Percentiles rank a stretch among this genome's conserved stretches.
These are phyloP conservation scores for Oceanodroma tethys DNA, from an alignment of 2,113 vertebrate genomes.

Conservation along the genomic window DNA sequence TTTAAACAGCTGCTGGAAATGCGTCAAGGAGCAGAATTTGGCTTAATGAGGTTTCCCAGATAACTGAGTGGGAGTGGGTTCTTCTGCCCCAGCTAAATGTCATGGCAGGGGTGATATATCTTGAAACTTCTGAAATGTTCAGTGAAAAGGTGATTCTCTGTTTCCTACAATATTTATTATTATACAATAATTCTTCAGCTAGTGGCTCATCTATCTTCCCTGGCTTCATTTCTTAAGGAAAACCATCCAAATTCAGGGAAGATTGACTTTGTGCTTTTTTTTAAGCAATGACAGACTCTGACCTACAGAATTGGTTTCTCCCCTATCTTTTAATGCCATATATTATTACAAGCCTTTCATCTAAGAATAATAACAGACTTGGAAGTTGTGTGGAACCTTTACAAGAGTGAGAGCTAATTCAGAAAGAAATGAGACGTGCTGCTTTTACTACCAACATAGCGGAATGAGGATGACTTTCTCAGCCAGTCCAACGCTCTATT, in stretches of 20 bases:
- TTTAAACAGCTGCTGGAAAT: neutral
- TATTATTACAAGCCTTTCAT: neutral
- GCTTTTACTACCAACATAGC: neutral
- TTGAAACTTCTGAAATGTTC: neutral
- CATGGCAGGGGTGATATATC: neutral
- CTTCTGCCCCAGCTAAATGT: neutral
- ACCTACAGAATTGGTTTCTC: neutral
- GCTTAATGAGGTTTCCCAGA: neutral
- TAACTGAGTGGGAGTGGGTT: neutral
- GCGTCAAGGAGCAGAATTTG: neutral
- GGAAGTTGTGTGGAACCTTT: neutral
- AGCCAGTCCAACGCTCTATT: neutral
- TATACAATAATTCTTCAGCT: neutral
- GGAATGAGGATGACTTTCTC: neutral
- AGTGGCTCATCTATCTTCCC: neutral
- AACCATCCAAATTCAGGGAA: neutral
- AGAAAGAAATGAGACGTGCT: neutral
- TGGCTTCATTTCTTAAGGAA: neutral
- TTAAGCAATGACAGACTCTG: neutral
- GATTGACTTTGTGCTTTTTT: neutral
- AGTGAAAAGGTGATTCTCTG: neutral
- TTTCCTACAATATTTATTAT: constrained; percentile 1
- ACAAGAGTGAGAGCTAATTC: neutral
- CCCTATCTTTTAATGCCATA: neutral
- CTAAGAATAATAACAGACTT: neutral